Percentiles rank a stretch among this genome's conserved stretches.
phyloP scores from a whole-genome alignment of 2,113 vertebrate genomes.

The Beaufortia kweichowensis region DNA sequence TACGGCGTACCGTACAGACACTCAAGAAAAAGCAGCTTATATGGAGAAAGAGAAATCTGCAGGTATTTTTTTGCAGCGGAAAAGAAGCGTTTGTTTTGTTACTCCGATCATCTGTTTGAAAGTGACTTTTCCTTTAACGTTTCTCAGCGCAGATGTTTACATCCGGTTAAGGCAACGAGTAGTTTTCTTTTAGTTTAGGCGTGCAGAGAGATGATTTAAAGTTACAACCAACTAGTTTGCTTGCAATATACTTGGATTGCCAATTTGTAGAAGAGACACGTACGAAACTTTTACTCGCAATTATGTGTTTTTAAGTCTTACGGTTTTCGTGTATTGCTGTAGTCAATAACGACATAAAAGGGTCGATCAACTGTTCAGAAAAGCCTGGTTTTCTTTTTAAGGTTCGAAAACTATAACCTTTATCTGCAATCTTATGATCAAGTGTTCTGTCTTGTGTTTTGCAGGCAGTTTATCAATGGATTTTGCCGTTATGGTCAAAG shows the following conservation, averaged over 20 bases:
- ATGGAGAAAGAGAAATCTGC: constrained; percentile 48
- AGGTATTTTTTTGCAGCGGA: constrained; percentile 41
- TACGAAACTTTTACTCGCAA: background rate
- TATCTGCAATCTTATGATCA: too few relatives aligned
- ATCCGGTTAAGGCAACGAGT: constrained; percentile 42
- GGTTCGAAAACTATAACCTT: background rate
- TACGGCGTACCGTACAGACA: constrained; percentile 21
- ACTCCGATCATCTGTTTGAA: constrained; percentile 10
- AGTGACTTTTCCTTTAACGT: constrained; percentile 42
- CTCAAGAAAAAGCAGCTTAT: constrained; percentile 7
- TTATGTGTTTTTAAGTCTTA: background rate
- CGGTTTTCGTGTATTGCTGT: background rate
- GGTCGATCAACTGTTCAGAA: background rate
- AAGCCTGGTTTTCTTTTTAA: background rate
- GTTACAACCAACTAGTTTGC: background rate
- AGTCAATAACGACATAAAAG: background rate
- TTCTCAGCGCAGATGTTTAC: constrained; percentile 40
- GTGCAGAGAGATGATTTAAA: background rate
- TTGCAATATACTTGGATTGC: background rate
- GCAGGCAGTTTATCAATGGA: constrained; percentile 77
- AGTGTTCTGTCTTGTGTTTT: too few relatives aligned
- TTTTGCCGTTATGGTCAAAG: constrained; percentile 69
- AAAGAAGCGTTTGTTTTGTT: background rate
- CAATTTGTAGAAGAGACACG: background rate
- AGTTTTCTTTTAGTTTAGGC: background rate